Conservation (phyloP, 2,113 vertebrate genomes). For the Cricetomys ansorgei region DNA sequence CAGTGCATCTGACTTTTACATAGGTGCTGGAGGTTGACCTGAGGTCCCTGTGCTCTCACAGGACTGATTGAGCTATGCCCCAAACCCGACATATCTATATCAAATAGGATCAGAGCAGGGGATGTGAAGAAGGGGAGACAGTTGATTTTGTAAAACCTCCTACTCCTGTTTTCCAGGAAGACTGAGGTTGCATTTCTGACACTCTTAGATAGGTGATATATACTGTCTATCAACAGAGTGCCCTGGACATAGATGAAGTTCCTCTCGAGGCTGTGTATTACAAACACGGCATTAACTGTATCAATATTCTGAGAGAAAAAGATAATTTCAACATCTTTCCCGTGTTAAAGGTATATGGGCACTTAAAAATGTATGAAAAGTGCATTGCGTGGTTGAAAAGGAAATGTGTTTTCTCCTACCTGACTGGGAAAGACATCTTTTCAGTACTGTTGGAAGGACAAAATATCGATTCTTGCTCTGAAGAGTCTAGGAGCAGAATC, state of each 20-base stretch:
- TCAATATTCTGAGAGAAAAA: constrained; percentile 26
- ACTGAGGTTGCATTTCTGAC: not conserved
- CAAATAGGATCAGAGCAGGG: not conserved
- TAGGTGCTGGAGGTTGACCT: not conserved
- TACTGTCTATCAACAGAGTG: not conserved
- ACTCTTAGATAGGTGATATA: not conserved
- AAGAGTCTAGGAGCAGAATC: not conserved
- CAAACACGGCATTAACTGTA: not conserved
- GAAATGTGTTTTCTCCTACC: not conserved
- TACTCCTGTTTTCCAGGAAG: not conserved
- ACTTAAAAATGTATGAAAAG: not conserved
- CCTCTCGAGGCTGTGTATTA: not conserved
- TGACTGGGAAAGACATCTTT: not conserved
- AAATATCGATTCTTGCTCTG: not conserved
- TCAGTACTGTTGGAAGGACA: not conserved
- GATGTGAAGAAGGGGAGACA: not conserved
- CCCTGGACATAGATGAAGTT: constrained; percentile 37
- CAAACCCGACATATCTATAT: not conserved
- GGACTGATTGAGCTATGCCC: not conserved
- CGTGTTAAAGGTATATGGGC: not conserved
- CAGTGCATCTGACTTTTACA: not conserved
- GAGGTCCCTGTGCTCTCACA: too few relatives aligned
- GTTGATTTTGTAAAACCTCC: constrained; percentile 16
- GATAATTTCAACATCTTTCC: not conserved
- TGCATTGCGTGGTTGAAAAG: not conserved